phyloP scores from a whole-genome alignment of 1,140 invertebrate genomes.

The Epicauta chinensis region DNA sequence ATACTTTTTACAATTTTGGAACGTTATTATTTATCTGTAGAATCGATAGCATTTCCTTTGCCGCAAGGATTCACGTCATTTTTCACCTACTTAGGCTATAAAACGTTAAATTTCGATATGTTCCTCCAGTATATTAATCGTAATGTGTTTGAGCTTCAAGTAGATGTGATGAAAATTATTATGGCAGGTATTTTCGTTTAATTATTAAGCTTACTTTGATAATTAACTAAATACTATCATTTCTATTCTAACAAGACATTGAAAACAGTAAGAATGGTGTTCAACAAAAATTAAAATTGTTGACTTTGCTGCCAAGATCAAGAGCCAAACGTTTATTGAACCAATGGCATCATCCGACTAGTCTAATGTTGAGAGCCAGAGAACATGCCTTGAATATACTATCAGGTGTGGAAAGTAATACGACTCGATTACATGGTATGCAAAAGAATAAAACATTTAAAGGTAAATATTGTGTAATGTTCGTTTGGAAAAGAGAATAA shows the following conservation, averaged over 20 bases:
- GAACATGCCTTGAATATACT: conserved; percentile 74
- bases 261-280: conserved; percentile 58
- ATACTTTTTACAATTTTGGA: conserved; percentile 67
- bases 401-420: conserved; percentile 48
- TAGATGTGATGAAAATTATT: conserved; percentile 79
- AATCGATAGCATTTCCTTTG: conserved; percentile 73
- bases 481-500: no score
- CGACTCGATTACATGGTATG: conserved; percentile 19
- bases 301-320: conserved; percentile 66
- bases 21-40: conserved; percentile 68
- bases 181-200: conserved; percentile 56
- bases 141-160: conserved; percentile 76
- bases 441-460: conserved; percentile 19
- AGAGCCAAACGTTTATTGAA: conserved; percentile 68
- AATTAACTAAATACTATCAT: neutral
- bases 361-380: conserved; percentile 66
- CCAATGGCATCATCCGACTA: conserved; percentile 70
- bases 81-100: conserved; percentile 77
- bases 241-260: conserved; percentile 50
- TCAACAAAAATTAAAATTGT: conserved; percentile 62
- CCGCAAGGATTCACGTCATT: conserved; percentile 82
- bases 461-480: conserved; percentile 8
- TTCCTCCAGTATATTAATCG: conserved; percentile 75
- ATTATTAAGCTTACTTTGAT: neutral
- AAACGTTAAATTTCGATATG: conserved; percentile 63